Evolutionary conservation across 2,797 vertebrate species (phyloP).

Genomic region (Cyprinodon diabolis): DNA sequence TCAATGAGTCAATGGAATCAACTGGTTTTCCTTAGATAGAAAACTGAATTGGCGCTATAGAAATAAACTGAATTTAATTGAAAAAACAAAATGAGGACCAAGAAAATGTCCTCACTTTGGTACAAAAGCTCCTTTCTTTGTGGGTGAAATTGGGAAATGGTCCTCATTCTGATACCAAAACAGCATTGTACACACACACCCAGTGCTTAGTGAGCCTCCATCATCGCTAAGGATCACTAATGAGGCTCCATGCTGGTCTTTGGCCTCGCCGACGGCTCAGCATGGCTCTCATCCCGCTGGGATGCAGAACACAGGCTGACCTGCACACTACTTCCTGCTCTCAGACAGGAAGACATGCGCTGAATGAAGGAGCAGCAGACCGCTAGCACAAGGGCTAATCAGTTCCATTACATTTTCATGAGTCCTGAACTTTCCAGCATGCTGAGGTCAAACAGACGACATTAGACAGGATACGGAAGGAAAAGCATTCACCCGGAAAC

Average conservation of each 20-base stretch:
- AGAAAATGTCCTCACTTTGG: no score
- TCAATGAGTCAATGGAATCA: no score
- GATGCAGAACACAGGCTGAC: slow-evolving; percentile 59
- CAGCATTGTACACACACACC: slow-evolving; percentile 3
- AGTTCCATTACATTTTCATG: neutral
- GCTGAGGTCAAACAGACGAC: neutral
- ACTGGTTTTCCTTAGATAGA: no score
- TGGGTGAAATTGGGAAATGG: no score
- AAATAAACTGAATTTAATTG: no score
- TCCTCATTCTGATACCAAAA: no score
- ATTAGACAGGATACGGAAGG: neutral
- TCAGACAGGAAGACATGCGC: slow-evolving; percentile 15
- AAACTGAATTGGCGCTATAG: no score
- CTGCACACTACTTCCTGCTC: slow-evolving; percentile 40
- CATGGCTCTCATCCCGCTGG: slow-evolving; percentile 51
- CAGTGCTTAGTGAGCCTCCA: slow-evolving; percentile 25
- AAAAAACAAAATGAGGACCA: no score
- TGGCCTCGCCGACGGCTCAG: slow-evolving; percentile 50
- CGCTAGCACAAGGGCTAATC: neutral
- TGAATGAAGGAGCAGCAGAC: slow-evolving; percentile 5
- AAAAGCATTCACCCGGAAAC: neutral
- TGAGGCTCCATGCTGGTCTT: slow-evolving; percentile 51
- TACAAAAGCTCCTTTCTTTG: no score
- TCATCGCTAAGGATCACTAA: slow-evolving; percentile 57
- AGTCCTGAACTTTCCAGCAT: neutral